phyloP scores from a whole-genome alignment of 1,140 invertebrate genomes.

The Conus ventricosus region DNA sequence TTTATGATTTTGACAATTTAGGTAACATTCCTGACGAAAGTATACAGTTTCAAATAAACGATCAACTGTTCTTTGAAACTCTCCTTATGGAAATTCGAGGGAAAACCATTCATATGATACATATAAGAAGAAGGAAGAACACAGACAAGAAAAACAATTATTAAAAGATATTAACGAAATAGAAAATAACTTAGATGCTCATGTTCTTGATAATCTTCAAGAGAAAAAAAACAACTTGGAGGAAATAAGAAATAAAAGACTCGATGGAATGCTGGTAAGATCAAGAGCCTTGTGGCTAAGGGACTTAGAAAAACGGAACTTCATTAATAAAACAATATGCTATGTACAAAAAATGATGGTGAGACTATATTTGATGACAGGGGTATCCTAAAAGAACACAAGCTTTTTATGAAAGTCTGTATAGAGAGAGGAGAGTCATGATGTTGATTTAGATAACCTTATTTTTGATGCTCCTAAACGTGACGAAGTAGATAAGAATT shows the following conservation, averaged over 20 bases:
- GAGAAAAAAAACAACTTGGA: background rate
- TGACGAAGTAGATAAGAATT: too few species aligned
- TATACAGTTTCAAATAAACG: background rate
- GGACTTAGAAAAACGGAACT: background rate
- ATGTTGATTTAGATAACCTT: too few species aligned
- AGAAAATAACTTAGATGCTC: background rate
- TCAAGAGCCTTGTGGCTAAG: background rate
- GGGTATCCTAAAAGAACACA: too few species aligned
- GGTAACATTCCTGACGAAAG: background rate
- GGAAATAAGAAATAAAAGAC: background rate
- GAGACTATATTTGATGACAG: background rate
- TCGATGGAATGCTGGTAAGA: background rate
- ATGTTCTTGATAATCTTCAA: background rate
- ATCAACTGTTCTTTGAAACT: background rate
- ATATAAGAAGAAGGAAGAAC: background rate
- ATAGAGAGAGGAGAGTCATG: too few species aligned
- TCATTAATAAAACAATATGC: background rate
- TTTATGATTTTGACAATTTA: background rate
- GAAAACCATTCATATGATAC: background rate
- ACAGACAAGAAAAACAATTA: background rate
- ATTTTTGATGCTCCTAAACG: too few species aligned
- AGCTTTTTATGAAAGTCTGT: too few species aligned
- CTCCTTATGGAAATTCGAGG: background rate
- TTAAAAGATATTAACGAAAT: background rate
- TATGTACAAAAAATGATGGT: background rate